A percentile compares a stretch with the other conserved stretches of the same genome.
phyloP scores from a whole-genome alignment of 2,888 invertebrate genomes.

The Eupithecia centaureata region DNA sequence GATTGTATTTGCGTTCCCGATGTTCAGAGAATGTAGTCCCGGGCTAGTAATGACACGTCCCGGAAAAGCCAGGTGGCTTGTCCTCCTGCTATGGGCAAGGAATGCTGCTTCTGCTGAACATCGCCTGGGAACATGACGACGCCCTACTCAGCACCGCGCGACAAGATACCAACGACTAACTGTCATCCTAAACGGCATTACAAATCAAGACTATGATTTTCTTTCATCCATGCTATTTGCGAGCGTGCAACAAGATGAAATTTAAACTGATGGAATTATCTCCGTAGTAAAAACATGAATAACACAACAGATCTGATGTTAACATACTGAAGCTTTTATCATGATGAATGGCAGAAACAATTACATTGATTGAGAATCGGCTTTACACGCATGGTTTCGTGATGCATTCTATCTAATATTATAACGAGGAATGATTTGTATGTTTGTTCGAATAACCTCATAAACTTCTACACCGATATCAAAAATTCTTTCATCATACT shows the following conservation, averaged over 20 bases:
- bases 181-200: constrained; percentile 24
- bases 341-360: background rate
- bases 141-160: constrained; percentile 16
- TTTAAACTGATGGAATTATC: background rate
- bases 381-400: background rate
- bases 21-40: constrained; percentile 71
- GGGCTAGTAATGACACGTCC: constrained; percentile 67
- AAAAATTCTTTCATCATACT: too few relatives aligned
- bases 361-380: background rate
- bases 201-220: constrained; percentile 8
- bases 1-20: constrained; percentile 68
- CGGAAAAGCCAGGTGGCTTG: constrained; percentile 73
- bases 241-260: background rate
- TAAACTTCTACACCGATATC: too few relatives aligned
- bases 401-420: too few relatives aligned
- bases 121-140: constrained; percentile 69
- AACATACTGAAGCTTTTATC: background rate
- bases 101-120: constrained; percentile 65
- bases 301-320: background rate
- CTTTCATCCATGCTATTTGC: background rate
- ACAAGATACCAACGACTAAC: constrained; percentile 24
- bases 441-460: too few relatives aligned
- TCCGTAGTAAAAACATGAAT: background rate
- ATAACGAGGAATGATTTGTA: too few relatives aligned
- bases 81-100: constrained; percentile 74